Evolutionary conservation across 2,113 vertebrate genomes (phyloP), one percentile per base, ranked within the genome.

Genomic region (Catharus fuscescens): DNA sequence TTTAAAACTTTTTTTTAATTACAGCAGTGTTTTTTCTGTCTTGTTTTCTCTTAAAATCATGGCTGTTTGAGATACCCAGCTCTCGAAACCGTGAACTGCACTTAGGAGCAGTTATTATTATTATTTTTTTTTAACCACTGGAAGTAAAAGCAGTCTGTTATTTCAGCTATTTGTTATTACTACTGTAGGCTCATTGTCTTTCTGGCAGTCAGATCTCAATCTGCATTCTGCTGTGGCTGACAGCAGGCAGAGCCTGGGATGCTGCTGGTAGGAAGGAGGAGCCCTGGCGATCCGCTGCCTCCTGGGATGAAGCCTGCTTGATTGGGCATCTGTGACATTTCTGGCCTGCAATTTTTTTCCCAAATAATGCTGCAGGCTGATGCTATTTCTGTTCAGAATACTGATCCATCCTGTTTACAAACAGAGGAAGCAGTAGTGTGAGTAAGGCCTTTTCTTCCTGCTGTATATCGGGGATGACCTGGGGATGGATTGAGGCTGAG

Each of bases 391-490:
- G 5, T 61, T 45, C 16, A 26, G 44, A 82, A 62, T 54, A 36
- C 45, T 32, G 61, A 81, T 76, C 80, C 45, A 40, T 86, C 62
- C 57, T 70, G 56, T 86, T 74, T 44, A 64, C 42, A 85, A 87
- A n/a, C 52, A 84, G n/a, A 32, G 24, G 57, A 72, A 45, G 45
- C 40, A 50, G 5, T 18, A 76, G 69, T 36, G 32, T 70, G 71
- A 74, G 48, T 65, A 65, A 77, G 66, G 70, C 36, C 14, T 86
- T 86, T 82, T 45, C 17, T 64, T 67, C 20, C 9, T 42, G 52
- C 64, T 79, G 3, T 12, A 1, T 3, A 0, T 5, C 28, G 8
- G 42, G 59, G 21, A 12, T 66, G 69, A 50, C 31, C 38, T 59
- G 8, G 54, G 50, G 45, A 40, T 47, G 20, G 42, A 6, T 6